Conservation (phyloP, 1,140 invertebrate genomes). For the Drosophila oshimai region DNA sequence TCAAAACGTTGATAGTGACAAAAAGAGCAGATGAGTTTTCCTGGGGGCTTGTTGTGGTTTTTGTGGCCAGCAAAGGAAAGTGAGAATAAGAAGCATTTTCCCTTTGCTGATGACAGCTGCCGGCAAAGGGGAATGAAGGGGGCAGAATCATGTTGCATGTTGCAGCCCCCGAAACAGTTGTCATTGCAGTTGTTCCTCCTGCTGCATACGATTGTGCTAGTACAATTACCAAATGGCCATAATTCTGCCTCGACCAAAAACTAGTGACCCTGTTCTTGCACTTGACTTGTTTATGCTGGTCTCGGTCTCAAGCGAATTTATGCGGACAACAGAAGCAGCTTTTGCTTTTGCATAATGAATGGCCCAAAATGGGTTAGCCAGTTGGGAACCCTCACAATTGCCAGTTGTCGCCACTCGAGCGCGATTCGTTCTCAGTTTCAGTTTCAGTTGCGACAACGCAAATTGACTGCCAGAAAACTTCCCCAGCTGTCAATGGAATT, state of each 20-base stretch:
- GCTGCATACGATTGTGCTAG: conserved; percentile 35
- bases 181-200: conserved; percentile 20
- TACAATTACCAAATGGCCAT: conserved; percentile 63
- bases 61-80: conserved; percentile 23
- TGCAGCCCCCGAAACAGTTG: conserved; percentile 26
- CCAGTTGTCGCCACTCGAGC: conserved; percentile 29
- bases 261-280: conserved; percentile 42
- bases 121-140: background rate
- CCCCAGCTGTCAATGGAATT: conserved; percentile 24
- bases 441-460: conserved; percentile 7
- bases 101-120: conserved; percentile 4
- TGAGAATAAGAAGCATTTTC: conserved; percentile 1
- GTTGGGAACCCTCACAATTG: conserved; percentile 6
- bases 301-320: conserved; percentile 27
- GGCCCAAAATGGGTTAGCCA: conserved; percentile 15
- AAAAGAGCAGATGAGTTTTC: conserved; percentile 43
- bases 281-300: conserved; percentile 61
- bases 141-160: conserved; percentile 27
- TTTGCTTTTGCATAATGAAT: conserved; percentile 55
- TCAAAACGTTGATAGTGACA: conserved; percentile 5
- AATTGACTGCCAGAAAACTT: conserved; percentile 58
- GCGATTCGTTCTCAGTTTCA: conserved; percentile 1
- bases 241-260: conserved; percentile 39
- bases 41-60: conserved; percentile 34
- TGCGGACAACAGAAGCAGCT: conserved; percentile 46